These are phyloP conservation scores for Eonycteris spelaea DNA, from an alignment of 2,113 vertebrate genomes.

Conservation along the genomic window DNA sequence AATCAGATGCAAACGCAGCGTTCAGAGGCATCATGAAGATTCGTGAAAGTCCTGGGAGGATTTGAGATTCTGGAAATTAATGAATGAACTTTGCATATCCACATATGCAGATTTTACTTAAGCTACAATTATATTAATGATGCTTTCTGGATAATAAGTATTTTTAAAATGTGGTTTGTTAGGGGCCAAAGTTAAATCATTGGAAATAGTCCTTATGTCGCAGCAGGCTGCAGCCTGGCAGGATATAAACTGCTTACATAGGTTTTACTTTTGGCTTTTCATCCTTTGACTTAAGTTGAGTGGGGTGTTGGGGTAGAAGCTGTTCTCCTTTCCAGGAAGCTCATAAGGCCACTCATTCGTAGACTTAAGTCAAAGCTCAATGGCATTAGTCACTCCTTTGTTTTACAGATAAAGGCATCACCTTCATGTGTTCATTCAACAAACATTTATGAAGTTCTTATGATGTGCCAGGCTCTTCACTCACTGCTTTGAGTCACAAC, in stretches of 20 bases:
- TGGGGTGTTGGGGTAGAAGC: not conserved
- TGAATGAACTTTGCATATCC: not conserved
- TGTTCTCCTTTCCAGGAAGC: not conserved
- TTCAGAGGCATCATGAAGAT: constrained; percentile 30
- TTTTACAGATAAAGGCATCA: not conserved
- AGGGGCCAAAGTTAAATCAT: constrained; percentile 47
- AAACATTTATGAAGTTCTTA: not conserved
- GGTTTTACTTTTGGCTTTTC: not conserved
- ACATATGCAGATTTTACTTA: not conserved
- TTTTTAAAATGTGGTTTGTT: constrained; percentile 54
- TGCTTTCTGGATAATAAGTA: constrained; percentile 47
- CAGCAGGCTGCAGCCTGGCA: constrained; percentile 39
- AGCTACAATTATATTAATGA: constrained; percentile 6
- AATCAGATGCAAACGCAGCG: not conserved
- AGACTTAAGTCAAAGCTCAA: not conserved
- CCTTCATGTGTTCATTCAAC: not conserved
- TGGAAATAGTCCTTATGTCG: constrained; percentile 32
- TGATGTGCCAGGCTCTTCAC: not conserved
- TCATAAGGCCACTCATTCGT: not conserved
- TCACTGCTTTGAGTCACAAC: not conserved
- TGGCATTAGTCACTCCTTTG: not conserved
- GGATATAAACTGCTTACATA: constrained; percentile 43
- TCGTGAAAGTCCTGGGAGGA: not conserved
- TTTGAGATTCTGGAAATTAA: not conserved
- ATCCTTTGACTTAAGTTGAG: not conserved